Evolutionary conservation across 2,888 invertebrate genomes (phyloP).

Genomic region (Kryphioiulus occultus): DNA sequence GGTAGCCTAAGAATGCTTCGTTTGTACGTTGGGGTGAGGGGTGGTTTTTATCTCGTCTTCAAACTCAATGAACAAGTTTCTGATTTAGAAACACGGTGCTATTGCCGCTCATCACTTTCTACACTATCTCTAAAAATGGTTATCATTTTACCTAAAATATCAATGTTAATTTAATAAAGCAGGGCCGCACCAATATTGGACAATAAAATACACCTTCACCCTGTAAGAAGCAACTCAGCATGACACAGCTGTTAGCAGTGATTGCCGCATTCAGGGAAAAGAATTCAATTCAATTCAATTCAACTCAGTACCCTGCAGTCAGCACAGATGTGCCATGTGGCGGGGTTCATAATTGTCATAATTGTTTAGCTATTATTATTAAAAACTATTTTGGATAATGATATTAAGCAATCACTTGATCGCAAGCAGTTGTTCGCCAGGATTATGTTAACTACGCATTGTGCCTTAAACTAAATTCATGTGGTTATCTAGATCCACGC

Average conservation of each 20-base stretch:
- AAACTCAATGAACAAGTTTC: not conserved
- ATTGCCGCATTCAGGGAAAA: not conserved
- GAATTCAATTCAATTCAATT: too few relatives aligned
- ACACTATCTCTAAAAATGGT: not conserved
- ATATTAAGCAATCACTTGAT: too few relatives aligned
- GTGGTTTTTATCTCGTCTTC: not conserved
- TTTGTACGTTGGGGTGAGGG: conserved; percentile 31
- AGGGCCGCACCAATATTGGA: not conserved
- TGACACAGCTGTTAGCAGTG: not conserved
- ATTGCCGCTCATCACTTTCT: not conserved
- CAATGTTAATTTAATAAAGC: not conserved
- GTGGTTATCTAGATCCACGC: too few relatives aligned
- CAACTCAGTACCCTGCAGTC: too few relatives aligned
- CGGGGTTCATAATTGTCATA: too few relatives aligned
- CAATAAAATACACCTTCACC: not conserved
- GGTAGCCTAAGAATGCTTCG: not conserved
- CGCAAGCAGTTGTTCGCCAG: too few relatives aligned
- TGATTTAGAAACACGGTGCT: not conserved
- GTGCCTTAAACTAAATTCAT: too few relatives aligned
- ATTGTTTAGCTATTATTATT: too few relatives aligned
- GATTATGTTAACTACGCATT: too few relatives aligned
- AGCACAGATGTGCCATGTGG: too few relatives aligned
- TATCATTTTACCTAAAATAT: not conserved
- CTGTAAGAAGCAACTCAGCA: not conserved
- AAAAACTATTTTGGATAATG: too few relatives aligned